These are phyloP conservation scores for Cervus canadensis DNA, from an alignment of 2,113 vertebrate genomes.

Conservation along the genomic window DNA sequence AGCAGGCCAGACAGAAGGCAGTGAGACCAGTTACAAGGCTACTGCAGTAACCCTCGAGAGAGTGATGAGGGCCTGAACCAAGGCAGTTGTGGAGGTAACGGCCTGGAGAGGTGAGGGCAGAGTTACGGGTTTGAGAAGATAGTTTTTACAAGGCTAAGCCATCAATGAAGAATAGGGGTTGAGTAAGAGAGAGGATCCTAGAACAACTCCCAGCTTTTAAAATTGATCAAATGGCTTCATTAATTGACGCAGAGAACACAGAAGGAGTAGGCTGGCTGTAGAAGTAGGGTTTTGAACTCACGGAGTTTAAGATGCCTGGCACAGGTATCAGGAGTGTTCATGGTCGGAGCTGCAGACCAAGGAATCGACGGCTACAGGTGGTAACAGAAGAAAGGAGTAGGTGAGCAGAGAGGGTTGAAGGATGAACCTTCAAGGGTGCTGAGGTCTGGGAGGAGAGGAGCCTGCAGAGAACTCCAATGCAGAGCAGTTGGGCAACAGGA, in stretches of 20 bases:
- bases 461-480: background rate
- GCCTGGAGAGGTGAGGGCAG: background rate
- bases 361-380: background rate
- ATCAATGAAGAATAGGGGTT: background rate
- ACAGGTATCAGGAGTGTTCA: background rate
- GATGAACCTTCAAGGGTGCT: background rate
- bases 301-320: background rate
- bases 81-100: background rate
- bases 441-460: background rate
- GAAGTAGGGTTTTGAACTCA: background rate
- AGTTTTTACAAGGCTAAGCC: background rate
- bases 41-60: background rate
- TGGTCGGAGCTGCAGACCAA: background rate
- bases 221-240: background rate
- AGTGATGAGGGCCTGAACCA: background rate
- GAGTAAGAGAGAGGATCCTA: background rate
- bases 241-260: background rate
- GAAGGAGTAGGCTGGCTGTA: background rate
- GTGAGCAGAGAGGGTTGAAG: background rate
- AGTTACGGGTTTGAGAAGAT: background rate
- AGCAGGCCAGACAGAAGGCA: conserved; percentile 23
- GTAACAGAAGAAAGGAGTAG: background rate
- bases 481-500: background rate
- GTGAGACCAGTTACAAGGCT: background rate
- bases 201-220: background rate